A percentile compares a stretch with the other conserved stretches of the same genome.
These are phyloP conservation scores for Holotrichia oblita DNA, from an alignment of 1,140 invertebrate species.

Conservation along the genomic window DNA sequence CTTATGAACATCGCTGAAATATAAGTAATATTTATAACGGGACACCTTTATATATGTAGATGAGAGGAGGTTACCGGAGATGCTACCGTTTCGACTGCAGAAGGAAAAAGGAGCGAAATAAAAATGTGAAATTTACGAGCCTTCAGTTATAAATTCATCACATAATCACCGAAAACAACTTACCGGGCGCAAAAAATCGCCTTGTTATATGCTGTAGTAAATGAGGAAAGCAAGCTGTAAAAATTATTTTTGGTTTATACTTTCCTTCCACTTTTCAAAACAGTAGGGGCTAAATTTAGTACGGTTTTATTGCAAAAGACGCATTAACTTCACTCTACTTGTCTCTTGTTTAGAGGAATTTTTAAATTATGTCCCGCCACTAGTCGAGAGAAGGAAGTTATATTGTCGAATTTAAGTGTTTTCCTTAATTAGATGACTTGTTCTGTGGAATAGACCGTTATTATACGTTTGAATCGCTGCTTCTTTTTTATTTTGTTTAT, in stretches of 20 bases:
- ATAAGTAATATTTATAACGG: neutral
- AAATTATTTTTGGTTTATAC: constrained; percentile 8
- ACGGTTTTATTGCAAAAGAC: neutral
- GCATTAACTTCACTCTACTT: constrained; percentile 13
- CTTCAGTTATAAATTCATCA: neutral
- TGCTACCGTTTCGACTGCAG: neutral
- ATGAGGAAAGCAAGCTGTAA: neutral
- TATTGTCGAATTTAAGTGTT: neutral
- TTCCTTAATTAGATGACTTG: neutral
- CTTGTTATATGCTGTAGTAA: neutral
- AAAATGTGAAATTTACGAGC: neutral
- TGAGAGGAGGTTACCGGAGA: neutral
- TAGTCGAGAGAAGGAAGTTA: neutral
- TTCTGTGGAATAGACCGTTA: neutral
- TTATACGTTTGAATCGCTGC: no score
- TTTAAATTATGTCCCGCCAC: constrained; percentile 14
- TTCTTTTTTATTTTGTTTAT: no score
- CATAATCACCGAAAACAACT: constrained; percentile 12
- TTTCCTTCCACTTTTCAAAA: neutral
- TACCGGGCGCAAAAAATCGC: neutral
- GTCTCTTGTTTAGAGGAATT: neutral
- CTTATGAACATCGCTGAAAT: neutral
- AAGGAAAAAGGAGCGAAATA: neutral
- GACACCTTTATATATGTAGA: no score
- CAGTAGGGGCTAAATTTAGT: neutral